Conservation (phyloP, 2,113 vertebrate genomes). For the Hymenochirus boettgeri region DNA sequence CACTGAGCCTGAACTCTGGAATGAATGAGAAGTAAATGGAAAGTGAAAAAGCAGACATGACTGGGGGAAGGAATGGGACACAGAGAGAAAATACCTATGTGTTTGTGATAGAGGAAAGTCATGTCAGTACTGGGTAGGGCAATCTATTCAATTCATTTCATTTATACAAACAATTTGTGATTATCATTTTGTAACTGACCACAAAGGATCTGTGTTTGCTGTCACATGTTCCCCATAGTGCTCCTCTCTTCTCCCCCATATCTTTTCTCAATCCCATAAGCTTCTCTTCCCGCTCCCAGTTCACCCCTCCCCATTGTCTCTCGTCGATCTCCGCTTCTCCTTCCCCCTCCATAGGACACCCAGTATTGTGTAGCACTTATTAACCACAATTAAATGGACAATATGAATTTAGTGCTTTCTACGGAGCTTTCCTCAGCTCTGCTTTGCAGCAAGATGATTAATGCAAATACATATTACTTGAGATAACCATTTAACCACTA, state of each 20-base stretch:
- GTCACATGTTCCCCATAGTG: too few species aligned
- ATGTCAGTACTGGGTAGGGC: too few species aligned
- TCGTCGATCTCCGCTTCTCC: slow-evolving; percentile 40
- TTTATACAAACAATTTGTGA: too few species aligned
- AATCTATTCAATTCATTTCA: too few species aligned
- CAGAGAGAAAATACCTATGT: background rate
- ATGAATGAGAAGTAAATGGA: background rate
- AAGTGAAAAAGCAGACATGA: background rate
- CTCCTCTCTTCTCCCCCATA: background rate
- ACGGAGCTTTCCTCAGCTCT: slow-evolving; percentile 84
- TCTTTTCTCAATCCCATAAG: background rate
- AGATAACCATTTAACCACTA: slow-evolving; percentile 99
- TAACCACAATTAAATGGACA: slow-evolving; percentile 93
- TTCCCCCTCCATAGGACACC: slow-evolving; percentile 66
- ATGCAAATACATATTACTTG: slow-evolving; percentile 98
- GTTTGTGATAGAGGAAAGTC: too few species aligned
- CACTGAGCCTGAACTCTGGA: background rate
- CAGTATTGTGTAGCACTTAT: slow-evolving; percentile 87
- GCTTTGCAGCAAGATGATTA: slow-evolving; percentile 95
- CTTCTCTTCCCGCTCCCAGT: background rate
- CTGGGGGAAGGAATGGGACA: background rate
- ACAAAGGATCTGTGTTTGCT: too few species aligned
- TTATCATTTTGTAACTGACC: too few species aligned
- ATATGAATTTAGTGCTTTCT: slow-evolving; percentile 86
- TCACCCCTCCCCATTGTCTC: background rate